A percentile compares a stretch with the other conserved stretches of the same genome.
Conservation (phyloP, 2,888 invertebrate genomes). For the Drosophila paramelanica region DNA sequence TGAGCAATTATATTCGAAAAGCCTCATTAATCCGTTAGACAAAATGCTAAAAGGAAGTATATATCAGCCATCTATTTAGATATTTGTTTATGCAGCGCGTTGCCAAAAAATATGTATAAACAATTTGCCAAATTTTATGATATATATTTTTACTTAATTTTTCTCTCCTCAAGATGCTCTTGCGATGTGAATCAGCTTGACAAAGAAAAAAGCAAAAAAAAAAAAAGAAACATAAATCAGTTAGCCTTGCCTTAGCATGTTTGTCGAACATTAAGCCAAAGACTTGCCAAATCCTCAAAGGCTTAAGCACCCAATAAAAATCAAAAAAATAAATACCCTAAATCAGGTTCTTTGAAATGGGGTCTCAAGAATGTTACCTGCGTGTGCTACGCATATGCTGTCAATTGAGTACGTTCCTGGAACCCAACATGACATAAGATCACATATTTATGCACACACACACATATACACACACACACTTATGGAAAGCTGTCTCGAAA, state of each 20-base stretch:
- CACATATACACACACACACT: background rate
- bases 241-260: constrained; percentile 49
- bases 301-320: constrained; percentile 11
- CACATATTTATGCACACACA: constrained; percentile 7
- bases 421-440: constrained; percentile 68
- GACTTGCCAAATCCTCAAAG: constrained; percentile 36
- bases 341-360: constrained; percentile 23
- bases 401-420: constrained; percentile 46
- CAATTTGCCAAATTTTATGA: constrained; percentile 60
- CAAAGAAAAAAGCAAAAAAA: constrained; percentile 8
- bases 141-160: constrained; percentile 45
- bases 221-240: constrained; percentile 59
- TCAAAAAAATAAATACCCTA: constrained; percentile 3
- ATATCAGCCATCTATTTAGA: constrained; percentile 27
- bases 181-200: constrained; percentile 47
- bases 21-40: constrained; percentile 59
- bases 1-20: constrained; percentile 62
- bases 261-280: constrained; percentile 56
- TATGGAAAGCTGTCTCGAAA: constrained; percentile 14
- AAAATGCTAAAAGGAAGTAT: constrained; percentile 43
- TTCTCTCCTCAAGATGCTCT: background rate
- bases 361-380: constrained; percentile 61
- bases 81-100: constrained; percentile 58
- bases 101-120: constrained; percentile 70
- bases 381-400: constrained; percentile 18